These are phyloP conservation scores for Tamandua tetradactyla DNA, from an alignment of 2,797 vertebrate genomes.

Conservation along the genomic window DNA sequence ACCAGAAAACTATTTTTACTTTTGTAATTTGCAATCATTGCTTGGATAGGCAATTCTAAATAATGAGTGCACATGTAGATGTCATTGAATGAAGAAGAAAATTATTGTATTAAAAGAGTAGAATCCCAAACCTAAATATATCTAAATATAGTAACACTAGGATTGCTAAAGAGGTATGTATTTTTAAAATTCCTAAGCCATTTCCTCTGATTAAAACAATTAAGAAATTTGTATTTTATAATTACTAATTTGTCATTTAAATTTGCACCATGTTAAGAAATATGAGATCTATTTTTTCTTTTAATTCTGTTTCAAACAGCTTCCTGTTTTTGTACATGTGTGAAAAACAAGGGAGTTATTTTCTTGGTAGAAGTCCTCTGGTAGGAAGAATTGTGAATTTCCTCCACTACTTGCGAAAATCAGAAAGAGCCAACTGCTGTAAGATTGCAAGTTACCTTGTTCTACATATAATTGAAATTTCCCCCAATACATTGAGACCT, in stretches of 20 bases:
- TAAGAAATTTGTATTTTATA: not conserved
- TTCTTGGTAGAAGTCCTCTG: not conserved
- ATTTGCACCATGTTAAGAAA: not conserved
- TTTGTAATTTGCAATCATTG: constrained; percentile 13
- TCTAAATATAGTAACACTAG: not conserved
- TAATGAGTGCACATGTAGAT: not conserved
- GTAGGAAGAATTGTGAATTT: not conserved
- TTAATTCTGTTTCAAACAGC: not conserved
- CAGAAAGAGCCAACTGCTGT: not conserved
- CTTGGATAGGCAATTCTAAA: not conserved
- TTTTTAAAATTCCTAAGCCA: not conserved
- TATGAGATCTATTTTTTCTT: constrained; percentile 5
- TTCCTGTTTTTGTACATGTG: not conserved
- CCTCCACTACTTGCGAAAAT: not conserved
- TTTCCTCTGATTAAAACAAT: not conserved
- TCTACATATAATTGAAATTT: not conserved
- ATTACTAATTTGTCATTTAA: not conserved
- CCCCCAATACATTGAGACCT: not conserved
- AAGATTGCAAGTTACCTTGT: not conserved
- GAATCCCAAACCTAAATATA: not conserved
- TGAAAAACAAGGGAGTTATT: not conserved
- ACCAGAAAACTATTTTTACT: not conserved
- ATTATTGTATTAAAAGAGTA: not conserved
- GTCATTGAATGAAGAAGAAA: not conserved
- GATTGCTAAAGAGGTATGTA: not conserved